phyloP scores from a whole-genome alignment of 2,888 invertebrate genomes.

The Phytoseiulus persimilis region DNA sequence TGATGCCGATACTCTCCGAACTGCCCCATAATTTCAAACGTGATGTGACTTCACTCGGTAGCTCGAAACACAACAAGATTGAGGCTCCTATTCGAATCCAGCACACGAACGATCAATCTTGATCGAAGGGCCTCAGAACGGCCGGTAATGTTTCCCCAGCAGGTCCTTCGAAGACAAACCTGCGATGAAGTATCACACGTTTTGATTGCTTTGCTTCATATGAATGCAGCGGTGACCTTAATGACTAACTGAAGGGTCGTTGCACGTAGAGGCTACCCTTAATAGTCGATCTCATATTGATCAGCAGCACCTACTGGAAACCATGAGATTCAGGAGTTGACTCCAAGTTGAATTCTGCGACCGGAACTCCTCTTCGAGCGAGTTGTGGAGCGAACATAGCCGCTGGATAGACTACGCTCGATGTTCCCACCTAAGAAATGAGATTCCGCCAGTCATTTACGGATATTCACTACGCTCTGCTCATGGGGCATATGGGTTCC shows the following conservation, averaged over 20 bases:
- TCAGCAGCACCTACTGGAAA: slow-evolving; percentile 53
- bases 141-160: slow-evolving; percentile 56
- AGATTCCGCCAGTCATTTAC: neutral
- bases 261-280: neutral
- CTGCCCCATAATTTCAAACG: too few relatives aligned
- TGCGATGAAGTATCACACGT: slow-evolving; percentile 48
- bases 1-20: too few relatives aligned
- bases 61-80: too few relatives aligned
- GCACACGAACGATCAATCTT: neutral
- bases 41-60: too few relatives aligned
- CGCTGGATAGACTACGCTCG: slow-evolving; percentile 76
- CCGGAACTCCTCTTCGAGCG: slow-evolving; percentile 63
- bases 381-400: slow-evolving; percentile 74
- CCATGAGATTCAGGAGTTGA: slow-evolving; percentile 54
- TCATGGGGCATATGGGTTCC: too few relatives aligned
- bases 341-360: slow-evolving; percentile 66
- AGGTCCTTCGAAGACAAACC: slow-evolving; percentile 58
- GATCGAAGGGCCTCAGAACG: slow-evolving; percentile 49
- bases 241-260: neutral
- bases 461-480: too few relatives aligned
- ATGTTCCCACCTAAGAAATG: slow-evolving; percentile 61
- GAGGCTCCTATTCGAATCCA: neutral
- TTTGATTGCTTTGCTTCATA: slow-evolving; percentile 19
- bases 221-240: neutral
- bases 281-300: neutral